Evolutionary conservation across 2,113 vertebrate species (phyloP).

Genomic region (pig (Sus scrofa)): DNA sequence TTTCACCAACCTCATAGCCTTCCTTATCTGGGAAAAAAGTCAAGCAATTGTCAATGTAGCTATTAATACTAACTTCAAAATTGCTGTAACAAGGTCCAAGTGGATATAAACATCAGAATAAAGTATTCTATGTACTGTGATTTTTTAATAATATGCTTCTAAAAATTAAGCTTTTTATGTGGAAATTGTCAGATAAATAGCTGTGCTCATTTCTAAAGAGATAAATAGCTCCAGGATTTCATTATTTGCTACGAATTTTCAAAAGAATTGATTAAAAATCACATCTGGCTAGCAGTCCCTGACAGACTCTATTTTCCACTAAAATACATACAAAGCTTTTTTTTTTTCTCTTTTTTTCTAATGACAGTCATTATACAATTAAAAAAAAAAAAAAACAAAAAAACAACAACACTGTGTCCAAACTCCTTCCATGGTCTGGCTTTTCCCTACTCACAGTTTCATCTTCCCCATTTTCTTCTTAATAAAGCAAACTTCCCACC

Average conservation of each 20-base stretch:
- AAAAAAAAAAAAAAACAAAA: background rate
- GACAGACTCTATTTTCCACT: background rate
- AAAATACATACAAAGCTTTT: background rate
- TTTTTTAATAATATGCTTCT: conserved; percentile 28
- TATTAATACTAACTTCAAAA: conserved; percentile 10
- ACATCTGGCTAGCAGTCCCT: conserved; percentile 9
- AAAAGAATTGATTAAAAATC: conserved; percentile 55
- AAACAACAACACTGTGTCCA: background rate
- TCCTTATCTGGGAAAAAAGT: background rate
- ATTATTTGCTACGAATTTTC: conserved; percentile 54
- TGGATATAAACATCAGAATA: conserved; percentile 38
- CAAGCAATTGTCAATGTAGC: background rate
- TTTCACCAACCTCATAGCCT: background rate
- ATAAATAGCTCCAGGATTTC: conserved; percentile 7
- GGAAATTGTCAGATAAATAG: conserved; percentile 62
- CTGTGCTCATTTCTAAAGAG: conserved; percentile 39
- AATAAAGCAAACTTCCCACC: background rate
- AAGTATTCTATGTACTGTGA: background rate
- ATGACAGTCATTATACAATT: background rate
- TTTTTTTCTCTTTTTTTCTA: background rate
- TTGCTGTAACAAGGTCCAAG: background rate
- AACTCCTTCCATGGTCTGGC: background rate
- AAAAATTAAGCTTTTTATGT: conserved; percentile 61
- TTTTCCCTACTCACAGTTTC: background rate
- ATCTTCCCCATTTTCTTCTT: background rate